These are phyloP conservation scores for Cuniculus paca DNA, from an alignment of 2,797 vertebrate species.

Conservation along the genomic window DNA sequence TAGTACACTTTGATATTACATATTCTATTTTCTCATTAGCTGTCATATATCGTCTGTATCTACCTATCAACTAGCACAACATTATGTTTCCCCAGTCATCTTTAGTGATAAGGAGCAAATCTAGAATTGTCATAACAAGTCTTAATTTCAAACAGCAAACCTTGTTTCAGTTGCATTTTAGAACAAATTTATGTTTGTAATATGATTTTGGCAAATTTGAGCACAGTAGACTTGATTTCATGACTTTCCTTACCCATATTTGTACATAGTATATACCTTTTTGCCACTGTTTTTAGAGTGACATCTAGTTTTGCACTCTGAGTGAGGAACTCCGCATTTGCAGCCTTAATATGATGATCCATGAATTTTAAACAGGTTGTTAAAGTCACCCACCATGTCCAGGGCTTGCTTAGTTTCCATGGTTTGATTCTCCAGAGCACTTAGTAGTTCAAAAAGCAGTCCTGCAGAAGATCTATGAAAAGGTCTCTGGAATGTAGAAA, in stretches of 20 bases:
- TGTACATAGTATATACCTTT: neutral
- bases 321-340: neutral
- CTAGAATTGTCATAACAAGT: slow-evolving; percentile 51
- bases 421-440: neutral
- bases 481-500: neutral
- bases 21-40: slow-evolving; percentile 54
- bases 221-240: neutral
- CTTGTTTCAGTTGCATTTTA: slow-evolving; percentile 18
- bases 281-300: neutral
- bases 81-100: slow-evolving; percentile 3
- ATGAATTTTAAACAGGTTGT: neutral
- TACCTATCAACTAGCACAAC: slow-evolving; percentile 2
- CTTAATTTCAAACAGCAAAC: slow-evolving; percentile 58
- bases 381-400: neutral
- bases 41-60: slow-evolving; percentile 43
- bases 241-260: neutral
- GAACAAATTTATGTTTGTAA: neutral
- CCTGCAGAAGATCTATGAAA: neutral
- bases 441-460: neutral
- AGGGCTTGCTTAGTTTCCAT: neutral
- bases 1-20: slow-evolving; percentile 45
- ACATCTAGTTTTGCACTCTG: neutral
- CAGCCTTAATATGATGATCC: neutral
- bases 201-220: neutral
- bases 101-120: slow-evolving; percentile 25